Evolutionary conservation across 2,888 invertebrate genomes (phyloP), one percentile per base, ranked within the genome.

Genomic region (Syrphus vitripennis): DNA sequence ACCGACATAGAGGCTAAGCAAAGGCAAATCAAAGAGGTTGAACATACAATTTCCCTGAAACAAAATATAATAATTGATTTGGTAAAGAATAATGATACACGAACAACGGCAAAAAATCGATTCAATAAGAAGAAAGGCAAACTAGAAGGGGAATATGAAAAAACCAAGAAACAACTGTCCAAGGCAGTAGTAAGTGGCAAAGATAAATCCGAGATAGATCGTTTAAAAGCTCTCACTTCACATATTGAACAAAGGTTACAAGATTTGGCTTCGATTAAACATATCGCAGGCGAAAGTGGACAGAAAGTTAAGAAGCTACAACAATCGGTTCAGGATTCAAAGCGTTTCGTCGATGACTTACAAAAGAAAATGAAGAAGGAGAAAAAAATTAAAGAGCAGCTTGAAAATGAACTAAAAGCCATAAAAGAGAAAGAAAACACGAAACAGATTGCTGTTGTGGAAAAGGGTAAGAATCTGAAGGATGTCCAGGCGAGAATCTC

Each of bases 51-150:
- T 89, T 94, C 95, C 89, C 94, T 95, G 1, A 97, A 96, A 91
- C 95, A 96, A 90, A 95, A 95, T 89, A 93, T 96, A 59, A 95
- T 96, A 87, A 94, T 94, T 88, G 96, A 96, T 88, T 93, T 96
- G 88, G 91, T 94, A 2, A 93, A 94, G 89, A 94, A 94, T 88
- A 94, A 94, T 59, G 94, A 94, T 59, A 93, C 94, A 0, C 93
- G 94, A 80, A 93, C 93, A 0, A 93, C 93, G 57, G 94, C 94
- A 12, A 94, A 94, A 88, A 93, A 94, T 82, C 94, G 93, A 77
- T 94, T 95, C 84, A 94, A 95, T 88, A 95, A 95, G 69, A 96
- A 95, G 90, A 93, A 94, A 59, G 93, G 93, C 40, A 94, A 94
- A 89, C 89, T 95, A 14, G 94, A 95, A 88, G 93, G 93, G 16